These are phyloP conservation scores for Glareola pratincola DNA, from an alignment of 2,113 vertebrate genomes.

Conservation along the genomic window DNA sequence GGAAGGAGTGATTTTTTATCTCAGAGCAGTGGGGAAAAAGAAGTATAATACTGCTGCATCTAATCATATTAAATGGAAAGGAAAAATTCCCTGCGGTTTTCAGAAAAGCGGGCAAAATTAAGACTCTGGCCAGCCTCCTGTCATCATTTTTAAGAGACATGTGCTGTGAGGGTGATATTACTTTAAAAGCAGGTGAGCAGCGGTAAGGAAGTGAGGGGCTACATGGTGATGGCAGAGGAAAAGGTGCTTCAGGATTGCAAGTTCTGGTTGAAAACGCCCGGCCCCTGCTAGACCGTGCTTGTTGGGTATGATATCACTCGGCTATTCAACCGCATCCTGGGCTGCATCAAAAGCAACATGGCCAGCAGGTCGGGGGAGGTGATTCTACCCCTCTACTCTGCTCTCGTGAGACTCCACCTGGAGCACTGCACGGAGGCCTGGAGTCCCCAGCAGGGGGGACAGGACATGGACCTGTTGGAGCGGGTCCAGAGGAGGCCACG, in stretches of 20 bases:
- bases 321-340: too few species aligned
- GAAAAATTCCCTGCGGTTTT: not conserved
- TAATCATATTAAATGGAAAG: not conserved
- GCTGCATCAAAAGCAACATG: too few species aligned
- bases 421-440: too few species aligned
- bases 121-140: not conserved
- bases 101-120: not conserved
- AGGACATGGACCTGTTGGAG: too few species aligned
- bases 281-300: accelerated
- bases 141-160: not conserved
- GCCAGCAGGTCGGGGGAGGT: too few species aligned
- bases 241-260: not conserved
- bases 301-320: not conserved
- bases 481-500: too few species aligned
- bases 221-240: not conserved
- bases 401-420: too few species aligned
- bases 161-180: not conserved
- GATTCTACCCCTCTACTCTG: too few species aligned
- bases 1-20: not conserved
- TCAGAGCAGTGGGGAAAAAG: not conserved
- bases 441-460: too few species aligned
- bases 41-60: not conserved
- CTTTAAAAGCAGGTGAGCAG: not conserved
- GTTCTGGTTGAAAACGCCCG: not conserved
- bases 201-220: not conserved